Evolutionary conservation across 1,140 invertebrate genomes (phyloP).

Genomic region (Diorhabda elongata): DNA sequence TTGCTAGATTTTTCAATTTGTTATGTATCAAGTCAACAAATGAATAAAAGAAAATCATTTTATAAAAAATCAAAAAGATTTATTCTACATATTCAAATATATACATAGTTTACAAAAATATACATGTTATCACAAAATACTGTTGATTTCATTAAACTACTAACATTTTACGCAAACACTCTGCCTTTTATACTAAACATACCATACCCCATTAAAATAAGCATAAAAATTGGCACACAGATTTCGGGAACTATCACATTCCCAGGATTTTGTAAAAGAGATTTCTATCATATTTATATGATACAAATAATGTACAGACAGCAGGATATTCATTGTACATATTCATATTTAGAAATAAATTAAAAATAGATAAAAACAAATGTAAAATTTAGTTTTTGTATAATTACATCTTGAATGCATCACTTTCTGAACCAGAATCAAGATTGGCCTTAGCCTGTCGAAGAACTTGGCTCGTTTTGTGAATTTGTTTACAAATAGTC

Average conservation of each 20-base stretch:
- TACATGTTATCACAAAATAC: slow-evolving; percentile 16
- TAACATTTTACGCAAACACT: neutral
- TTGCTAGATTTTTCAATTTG: too few relatives aligned
- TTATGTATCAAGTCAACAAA: neutral
- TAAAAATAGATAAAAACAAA: neutral
- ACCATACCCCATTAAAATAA: slow-evolving; percentile 10
- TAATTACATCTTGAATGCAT: slow-evolving; percentile 24
- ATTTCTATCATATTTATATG: slow-evolving; percentile 3
- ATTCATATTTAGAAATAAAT: neutral
- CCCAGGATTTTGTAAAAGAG: slow-evolving; percentile 15
- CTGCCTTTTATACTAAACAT: slow-evolving; percentile 10
- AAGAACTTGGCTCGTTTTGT: slow-evolving; percentile 60
- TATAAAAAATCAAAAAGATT: neutral
- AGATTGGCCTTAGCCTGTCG: slow-evolving; percentile 57
- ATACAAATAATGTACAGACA: neutral
- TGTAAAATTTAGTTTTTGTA: neutral
- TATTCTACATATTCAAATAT: neutral
- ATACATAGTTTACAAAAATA: slow-evolving; percentile 10
- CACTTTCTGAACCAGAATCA: slow-evolving; percentile 46
- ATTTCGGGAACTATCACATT: slow-evolving; percentile 34
- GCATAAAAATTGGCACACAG: slow-evolving; percentile 30
- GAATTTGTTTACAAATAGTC: slow-evolving; percentile 60
- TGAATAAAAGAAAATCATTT: neutral
- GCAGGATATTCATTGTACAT: neutral
- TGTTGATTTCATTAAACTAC: slow-evolving; percentile 13